Evolutionary conservation across 2,113 vertebrate species (phyloP).

Genomic region (Gallinago undulata): DNA sequence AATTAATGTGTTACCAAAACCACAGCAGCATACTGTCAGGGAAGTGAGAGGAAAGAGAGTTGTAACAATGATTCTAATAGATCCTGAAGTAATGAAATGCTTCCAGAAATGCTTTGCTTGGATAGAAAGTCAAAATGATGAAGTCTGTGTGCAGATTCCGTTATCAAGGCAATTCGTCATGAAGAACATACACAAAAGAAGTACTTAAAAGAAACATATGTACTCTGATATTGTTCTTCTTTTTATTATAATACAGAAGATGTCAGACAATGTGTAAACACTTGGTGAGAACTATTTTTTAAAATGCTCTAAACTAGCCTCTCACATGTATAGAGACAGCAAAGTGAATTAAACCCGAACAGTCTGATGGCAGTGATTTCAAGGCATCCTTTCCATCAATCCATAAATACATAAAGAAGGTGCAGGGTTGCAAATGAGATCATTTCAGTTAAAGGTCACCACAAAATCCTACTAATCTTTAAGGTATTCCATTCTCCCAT

Average conservation of each 20-base stretch:
- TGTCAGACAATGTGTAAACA: background rate
- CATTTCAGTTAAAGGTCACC: background rate
- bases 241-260: background rate
- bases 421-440: background rate
- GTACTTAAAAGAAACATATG: background rate
- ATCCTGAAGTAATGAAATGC: slow-evolving; percentile 24
- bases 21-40: background rate
- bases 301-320: background rate
- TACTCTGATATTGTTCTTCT: background rate
- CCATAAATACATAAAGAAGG: background rate
- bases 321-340: background rate
- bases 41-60: background rate
- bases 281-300: background rate
- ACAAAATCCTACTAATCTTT: background rate
- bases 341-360: background rate
- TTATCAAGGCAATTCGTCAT: background rate
- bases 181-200: background rate
- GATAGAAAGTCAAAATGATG: background rate
- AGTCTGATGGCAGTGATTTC: background rate
- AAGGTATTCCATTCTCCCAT: background rate
- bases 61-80: background rate
- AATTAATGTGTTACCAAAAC: slow-evolving; percentile 5
- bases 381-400: background rate
- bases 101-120: slow-evolving; percentile 11
- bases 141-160: background rate